A percentile compares a stretch with the other conserved stretches of the same genome.
Conservation (phyloP, 2,888 invertebrate species). For the Philaethria dido region DNA sequence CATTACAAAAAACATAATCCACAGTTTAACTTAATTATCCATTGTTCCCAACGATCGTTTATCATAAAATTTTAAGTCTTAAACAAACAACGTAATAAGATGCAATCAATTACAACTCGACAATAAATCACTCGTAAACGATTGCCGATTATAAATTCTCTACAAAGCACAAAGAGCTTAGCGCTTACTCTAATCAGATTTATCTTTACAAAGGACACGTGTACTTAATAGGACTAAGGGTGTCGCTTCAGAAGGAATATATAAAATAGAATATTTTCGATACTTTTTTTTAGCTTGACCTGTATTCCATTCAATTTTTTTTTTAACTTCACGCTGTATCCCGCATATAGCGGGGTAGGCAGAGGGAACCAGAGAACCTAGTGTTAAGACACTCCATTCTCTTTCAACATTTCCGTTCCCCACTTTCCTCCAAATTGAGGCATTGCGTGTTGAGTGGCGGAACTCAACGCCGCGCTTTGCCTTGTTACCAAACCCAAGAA, state of each 20-base stretch:
- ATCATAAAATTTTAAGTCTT: conserved; percentile 25
- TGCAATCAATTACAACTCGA: conserved; percentile 57
- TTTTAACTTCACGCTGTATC: too few relatives aligned
- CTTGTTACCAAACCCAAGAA: too few relatives aligned
- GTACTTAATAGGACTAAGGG: conserved; percentile 42
- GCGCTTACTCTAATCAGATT: conserved; percentile 65
- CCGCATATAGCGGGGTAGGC: too few relatives aligned
- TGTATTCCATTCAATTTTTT: too few relatives aligned
- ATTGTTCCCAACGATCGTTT: conserved; percentile 37
- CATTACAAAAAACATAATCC: not conserved
- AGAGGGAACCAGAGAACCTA: too few relatives aligned
- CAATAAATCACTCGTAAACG: conserved; percentile 77
- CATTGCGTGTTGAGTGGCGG: too few relatives aligned
- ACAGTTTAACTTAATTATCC: conserved; percentile 15
- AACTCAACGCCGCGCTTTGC: too few relatives aligned
- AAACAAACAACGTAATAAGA: conserved; percentile 42
- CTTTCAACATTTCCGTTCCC: too few relatives aligned
- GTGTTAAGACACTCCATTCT: too few relatives aligned
- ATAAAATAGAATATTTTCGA: not conserved
- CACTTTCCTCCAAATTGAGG: too few relatives aligned
- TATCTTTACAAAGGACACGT: conserved; percentile 60
- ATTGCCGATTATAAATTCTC: conserved; percentile 58
- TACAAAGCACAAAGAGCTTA: conserved; percentile 40
- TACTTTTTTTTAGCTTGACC: too few relatives aligned
- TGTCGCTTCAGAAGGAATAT: not conserved